Percentiles rank a stretch among this genome's conserved stretches.
Evolutionary conservation across 1,140 invertebrate species (phyloP).

Genomic region (Papilio glaucus): DNA sequence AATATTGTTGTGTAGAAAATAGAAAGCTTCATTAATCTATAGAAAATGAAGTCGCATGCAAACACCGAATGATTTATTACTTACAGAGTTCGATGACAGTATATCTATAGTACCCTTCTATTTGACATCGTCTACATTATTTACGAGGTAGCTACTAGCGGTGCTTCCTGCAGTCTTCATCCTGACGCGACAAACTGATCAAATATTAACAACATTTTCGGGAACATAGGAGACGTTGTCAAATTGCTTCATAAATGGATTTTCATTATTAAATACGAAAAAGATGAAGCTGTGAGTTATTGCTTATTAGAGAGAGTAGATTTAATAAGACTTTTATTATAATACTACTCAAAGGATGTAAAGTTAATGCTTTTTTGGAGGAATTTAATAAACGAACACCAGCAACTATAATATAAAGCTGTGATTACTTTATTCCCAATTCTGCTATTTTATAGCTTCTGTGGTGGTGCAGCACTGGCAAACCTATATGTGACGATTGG

Average conservation of each 20-base stretch:
- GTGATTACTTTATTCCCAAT: no score
- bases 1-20: no score
- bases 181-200: not conserved
- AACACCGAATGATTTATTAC: not conserved
- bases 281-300: not conserved
- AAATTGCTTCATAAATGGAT: slow-evolving; percentile 9
- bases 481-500: no score
- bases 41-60: no score
- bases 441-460: no score
- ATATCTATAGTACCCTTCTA: not conserved
- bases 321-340: no score
- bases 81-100: slow-evolving; percentile 10
- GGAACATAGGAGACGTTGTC: not conserved
- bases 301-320: not conserved
- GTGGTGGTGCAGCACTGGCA: no score
- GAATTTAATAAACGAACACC: no score
- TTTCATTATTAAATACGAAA: slow-evolving; percentile 6
- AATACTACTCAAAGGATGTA: no score
- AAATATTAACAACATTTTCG: slow-evolving; percentile 6
- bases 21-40: no score
- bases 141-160: not conserved
- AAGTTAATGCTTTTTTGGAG: no score
- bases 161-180: not conserved
- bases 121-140: slow-evolving; percentile 9
- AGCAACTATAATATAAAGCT: no score